A percentile compares a stretch with the other conserved stretches of the same genome.
These are phyloP conservation scores for Canis aureus DNA, from an alignment of 2,113 vertebrate species.

Conservation along the genomic window DNA sequence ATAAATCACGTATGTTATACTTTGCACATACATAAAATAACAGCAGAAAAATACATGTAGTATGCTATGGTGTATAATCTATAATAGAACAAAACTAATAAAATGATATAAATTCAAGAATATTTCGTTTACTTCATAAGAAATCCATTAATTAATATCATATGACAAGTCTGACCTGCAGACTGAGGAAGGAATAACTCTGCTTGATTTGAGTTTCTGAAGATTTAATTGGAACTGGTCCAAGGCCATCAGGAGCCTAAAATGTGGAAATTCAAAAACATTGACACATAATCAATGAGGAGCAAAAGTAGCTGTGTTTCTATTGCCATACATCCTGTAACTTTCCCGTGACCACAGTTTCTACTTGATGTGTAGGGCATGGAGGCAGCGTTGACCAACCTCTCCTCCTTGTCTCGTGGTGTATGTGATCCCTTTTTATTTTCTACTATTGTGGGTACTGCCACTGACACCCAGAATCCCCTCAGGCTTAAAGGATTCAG, in stretches of 20 bases:
- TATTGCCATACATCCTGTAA: background rate
- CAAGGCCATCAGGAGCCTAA: constrained; percentile 88
- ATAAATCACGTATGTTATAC: background rate
- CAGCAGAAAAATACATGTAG: background rate
- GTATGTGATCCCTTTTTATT: background rate
- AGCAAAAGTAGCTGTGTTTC: background rate
- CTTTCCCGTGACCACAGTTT: background rate
- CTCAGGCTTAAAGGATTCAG: background rate
- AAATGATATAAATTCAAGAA: background rate
- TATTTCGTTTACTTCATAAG: background rate
- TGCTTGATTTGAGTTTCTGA: constrained; percentile 86
- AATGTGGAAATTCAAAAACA: constrained; percentile 67
- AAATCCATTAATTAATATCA: background rate
- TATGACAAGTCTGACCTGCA: constrained; percentile 89
- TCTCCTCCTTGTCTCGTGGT: background rate
- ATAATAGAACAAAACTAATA: background rate
- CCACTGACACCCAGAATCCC: background rate
- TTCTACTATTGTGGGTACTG: background rate
- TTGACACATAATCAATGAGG: background rate
- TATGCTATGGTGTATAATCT: background rate
- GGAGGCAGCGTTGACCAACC: background rate
- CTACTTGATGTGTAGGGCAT: background rate
- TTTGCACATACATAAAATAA: background rate
- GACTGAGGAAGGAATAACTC: constrained; percentile 87
- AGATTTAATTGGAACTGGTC: constrained; percentile 85